Evolutionary conservation across 2,888 invertebrate genomes (phyloP).

Genomic region (Eulithis testata): DNA sequence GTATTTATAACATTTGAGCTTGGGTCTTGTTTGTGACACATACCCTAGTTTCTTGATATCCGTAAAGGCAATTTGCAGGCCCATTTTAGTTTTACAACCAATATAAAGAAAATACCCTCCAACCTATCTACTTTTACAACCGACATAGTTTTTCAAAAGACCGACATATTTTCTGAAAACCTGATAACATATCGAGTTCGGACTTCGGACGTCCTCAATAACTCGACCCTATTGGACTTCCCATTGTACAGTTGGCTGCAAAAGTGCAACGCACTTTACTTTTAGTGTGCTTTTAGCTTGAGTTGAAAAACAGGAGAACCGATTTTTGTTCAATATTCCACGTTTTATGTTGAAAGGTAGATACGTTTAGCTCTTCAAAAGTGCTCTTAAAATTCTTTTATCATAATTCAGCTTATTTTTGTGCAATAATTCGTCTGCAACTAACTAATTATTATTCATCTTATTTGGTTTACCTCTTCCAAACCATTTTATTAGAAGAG

Average conservation of each 20-base stretch:
- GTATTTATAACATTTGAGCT: background rate
- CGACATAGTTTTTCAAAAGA: constrained; percentile 19
- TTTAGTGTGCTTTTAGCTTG: background rate
- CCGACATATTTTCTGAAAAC: constrained; percentile 31
- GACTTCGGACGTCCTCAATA: constrained; percentile 38
- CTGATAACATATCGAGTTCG: constrained; percentile 30
- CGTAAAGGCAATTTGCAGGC: background rate
- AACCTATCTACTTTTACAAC: constrained; percentile 15
- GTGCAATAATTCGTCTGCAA: no score
- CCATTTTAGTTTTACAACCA: constrained; percentile 10
- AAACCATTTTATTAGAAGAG: no score
- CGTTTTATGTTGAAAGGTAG: no score
- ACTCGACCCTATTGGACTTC: constrained; percentile 39
- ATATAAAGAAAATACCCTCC: constrained; percentile 5
- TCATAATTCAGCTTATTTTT: no score
- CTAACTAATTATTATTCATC: no score
- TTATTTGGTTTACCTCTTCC: no score
- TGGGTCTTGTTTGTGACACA: constrained; percentile 2
- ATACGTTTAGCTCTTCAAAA: no score
- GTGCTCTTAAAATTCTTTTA: no score
- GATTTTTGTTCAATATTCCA: no score
- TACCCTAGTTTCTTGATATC: background rate
- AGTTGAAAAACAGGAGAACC: no score
- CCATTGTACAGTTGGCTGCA: constrained; percentile 28
- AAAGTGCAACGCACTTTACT: constrained; percentile 6